These are phyloP conservation scores for Prietella phreatophila DNA, from an alignment of 2,113 vertebrate genomes.

Conservation along the genomic window DNA sequence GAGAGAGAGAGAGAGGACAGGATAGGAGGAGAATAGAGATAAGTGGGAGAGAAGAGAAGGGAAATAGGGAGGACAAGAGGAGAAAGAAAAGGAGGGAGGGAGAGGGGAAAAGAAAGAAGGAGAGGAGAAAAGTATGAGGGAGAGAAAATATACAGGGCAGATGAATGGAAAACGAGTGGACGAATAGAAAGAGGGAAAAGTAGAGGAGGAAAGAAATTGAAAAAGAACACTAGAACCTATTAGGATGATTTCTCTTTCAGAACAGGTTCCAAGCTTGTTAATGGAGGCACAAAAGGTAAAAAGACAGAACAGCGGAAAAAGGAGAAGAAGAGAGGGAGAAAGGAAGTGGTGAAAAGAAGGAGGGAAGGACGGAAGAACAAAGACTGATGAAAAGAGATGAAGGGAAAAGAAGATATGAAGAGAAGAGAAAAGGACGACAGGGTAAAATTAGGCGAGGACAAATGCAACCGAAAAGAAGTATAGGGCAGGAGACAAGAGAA, in stretches of 20 bases:
- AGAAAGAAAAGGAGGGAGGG: slow-evolving; percentile 38
- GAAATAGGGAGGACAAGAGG: slow-evolving; percentile 2
- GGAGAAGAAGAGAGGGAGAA: background rate
- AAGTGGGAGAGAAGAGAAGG: slow-evolving; percentile 48
- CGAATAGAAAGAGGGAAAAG: background rate
- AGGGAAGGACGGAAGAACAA: background rate
- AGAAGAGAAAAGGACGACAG: background rate
- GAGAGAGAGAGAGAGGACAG: slow-evolving; percentile 44
- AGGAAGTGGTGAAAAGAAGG: background rate
- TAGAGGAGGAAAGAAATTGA: background rate
- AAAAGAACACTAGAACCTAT: background rate
- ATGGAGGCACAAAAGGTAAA: background rate
- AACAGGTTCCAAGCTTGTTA: background rate
- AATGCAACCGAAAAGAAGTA: background rate
- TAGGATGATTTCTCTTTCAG: background rate
- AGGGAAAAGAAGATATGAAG: background rate
- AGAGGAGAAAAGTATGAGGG: slow-evolving; percentile 47
- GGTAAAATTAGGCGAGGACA: background rate
- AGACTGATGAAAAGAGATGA: background rate
- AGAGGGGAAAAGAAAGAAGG: slow-evolving; percentile 13
- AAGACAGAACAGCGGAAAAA: background rate
- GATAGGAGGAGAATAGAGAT: too few relatives aligned
- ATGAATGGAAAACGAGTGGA: background rate
- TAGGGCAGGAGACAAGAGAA: background rate
- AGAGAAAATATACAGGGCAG: background rate